Evolutionary conservation across 2,888 invertebrate species (phyloP), one percentile per base, ranked within the genome.

Genomic region (Hypomecis atomaria): DNA sequence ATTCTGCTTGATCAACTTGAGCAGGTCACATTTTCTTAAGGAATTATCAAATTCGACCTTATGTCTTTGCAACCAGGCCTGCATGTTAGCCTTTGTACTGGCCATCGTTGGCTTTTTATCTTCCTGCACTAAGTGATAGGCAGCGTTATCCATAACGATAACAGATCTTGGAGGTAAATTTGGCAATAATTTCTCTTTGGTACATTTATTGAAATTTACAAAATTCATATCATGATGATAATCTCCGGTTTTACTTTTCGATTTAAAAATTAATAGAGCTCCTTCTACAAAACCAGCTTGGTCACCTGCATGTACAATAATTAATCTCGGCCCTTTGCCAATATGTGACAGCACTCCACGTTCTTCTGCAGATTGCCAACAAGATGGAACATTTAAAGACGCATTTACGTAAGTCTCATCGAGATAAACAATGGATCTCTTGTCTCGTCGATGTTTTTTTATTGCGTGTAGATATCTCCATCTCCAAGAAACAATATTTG

Each of bases 401-500:
- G 5, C 52, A 52, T 52, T 34, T 36, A n/a, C 52, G n/a, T n/a
- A n/a, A n/a, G n/a, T n/a, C n/a, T n/a, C n/a, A n/a, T n/a, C n/a
- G n/a, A n/a, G n/a, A n/a, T n/a, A n/a, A n/a, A n/a, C n/a, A n/a
- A n/a, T n/a, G n/a, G n/a, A n/a, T n/a, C n/a, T n/a, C n/a, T n/a
- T n/a, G n/a, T n/a, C n/a, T n/a, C n/a, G n/a, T n/a, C n/a, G 43
- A 43, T n/a, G n/a, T n/a, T n/a, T n/a, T n/a, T n/a, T n/a, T n/a
- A n/a, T n/a, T 7, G 43, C 9, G 6, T 37, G 43, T 53, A 47
- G 45, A 38, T 53, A 42, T 38, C n/a, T 44, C 56, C 60, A 60
- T 48, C 53, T 48, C 57, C 65, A 65, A 52, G 57, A 57, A 47
- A 11, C 11, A 9, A 65, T 61, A 50, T 65, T 65, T 65, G 59